Conservation (phyloP, 2,113 vertebrate species). For the Emydura subglobosa region DNA sequence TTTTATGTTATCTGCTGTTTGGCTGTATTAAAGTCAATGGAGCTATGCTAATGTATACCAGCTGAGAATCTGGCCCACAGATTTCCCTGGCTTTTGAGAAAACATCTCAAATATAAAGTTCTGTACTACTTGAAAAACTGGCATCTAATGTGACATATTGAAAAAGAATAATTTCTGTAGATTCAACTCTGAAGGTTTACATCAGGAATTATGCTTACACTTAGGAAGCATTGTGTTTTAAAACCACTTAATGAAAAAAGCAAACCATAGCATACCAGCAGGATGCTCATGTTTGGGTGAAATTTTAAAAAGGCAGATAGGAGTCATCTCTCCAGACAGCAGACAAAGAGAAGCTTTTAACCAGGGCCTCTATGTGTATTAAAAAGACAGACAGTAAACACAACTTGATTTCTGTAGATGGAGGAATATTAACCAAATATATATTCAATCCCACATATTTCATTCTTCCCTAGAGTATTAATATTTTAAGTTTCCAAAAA, state of each 20-base stretch:
- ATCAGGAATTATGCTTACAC: neutral
- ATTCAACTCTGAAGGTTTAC: neutral
- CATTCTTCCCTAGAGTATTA: neutral
- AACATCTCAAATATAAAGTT: neutral
- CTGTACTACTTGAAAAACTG: neutral
- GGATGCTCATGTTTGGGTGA: too few relatives aligned
- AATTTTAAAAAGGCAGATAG: accelerated
- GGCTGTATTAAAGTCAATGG: neutral
- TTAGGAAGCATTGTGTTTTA: too few relatives aligned
- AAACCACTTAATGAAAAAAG: neutral
- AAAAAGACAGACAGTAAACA: neutral
- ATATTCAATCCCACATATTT: neutral
- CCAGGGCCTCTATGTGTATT: too few relatives aligned
- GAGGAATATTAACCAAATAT: neutral
- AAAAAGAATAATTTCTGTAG: neutral
- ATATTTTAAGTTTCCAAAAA: neutral
- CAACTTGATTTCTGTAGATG: neutral
- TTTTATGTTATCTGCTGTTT: neutral
- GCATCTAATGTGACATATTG: neutral
- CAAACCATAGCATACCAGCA: neutral
- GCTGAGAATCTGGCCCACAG: neutral
- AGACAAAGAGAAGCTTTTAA: neutral
- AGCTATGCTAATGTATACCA: neutral
- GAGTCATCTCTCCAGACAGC: neutral
- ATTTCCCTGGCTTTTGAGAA: neutral